Conservation (phyloP, 1,140 invertebrate genomes). For the Periplaneta americana region DNA sequence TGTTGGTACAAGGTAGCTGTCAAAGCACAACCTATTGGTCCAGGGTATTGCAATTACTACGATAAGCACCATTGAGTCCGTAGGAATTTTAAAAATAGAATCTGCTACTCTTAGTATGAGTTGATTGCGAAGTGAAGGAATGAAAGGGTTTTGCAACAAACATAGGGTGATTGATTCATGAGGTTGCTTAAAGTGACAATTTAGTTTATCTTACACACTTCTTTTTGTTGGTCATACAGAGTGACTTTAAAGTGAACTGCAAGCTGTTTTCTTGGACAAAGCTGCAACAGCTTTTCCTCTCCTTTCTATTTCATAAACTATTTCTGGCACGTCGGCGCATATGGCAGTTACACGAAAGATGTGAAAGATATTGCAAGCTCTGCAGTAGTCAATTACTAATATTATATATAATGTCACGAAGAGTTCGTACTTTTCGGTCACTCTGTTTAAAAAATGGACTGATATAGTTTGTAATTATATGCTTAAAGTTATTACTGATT, state of each 20-base stretch:
- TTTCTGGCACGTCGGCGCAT: not conserved
- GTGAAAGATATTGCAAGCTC: not conserved
- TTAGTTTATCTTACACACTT: not conserved
- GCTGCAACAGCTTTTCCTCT: too few relatives aligned
- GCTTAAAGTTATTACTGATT: not conserved
- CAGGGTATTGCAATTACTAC: not conserved
- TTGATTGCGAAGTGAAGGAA: not conserved
- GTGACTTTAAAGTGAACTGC: not conserved
- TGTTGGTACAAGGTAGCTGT: not conserved
- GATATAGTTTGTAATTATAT: not conserved
- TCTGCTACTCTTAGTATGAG: not conserved
- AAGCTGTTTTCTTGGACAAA: not conserved
- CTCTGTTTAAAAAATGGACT: not conserved
- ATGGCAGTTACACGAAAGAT: not conserved
- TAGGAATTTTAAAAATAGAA: not conserved
- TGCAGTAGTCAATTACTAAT: not conserved
- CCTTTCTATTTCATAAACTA: not conserved
- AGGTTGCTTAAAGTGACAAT: not conserved
- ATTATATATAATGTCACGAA: not conserved
- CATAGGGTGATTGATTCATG: not conserved
- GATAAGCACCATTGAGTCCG: not conserved
- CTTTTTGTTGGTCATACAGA: not conserved
- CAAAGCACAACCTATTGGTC: not conserved
- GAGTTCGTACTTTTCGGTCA: not conserved
- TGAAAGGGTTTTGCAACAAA: not conserved